These are phyloP conservation scores for Diarsia rubi DNA, from an alignment of 2,888 invertebrate genomes.

Conservation along the genomic window DNA sequence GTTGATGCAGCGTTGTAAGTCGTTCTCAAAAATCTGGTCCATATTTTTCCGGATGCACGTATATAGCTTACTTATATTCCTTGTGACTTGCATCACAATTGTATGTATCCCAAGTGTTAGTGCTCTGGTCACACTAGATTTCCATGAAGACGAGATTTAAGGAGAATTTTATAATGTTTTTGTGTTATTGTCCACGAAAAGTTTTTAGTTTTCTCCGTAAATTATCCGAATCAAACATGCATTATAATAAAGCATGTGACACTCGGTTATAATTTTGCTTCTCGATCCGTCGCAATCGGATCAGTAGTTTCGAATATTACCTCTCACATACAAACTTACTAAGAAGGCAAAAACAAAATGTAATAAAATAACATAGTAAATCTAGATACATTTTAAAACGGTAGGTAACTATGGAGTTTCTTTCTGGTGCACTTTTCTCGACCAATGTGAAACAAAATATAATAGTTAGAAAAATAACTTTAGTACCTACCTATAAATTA, in stretches of 20 bases:
- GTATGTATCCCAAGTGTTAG: conserved; percentile 5
- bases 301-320: not conserved
- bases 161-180: not conserved
- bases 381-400: too few relatives aligned
- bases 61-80: conserved; percentile 10
- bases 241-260: not conserved
- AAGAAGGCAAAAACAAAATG: too few relatives aligned
- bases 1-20: conserved; percentile 11
- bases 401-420: too few relatives aligned
- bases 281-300: too few relatives aligned
- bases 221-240: too few relatives aligned
- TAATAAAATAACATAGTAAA: too few relatives aligned
- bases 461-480: too few relatives aligned
- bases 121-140: conserved; percentile 24
- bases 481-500: too few relatives aligned
- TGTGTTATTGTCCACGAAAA: not conserved
- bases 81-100: conserved; percentile 21
- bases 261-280: not conserved
- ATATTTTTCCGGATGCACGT: not conserved
- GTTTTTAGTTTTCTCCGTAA: not conserved
- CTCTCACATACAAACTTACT: not conserved
- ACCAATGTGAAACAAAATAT: too few relatives aligned
- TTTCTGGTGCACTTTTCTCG: too few relatives aligned
- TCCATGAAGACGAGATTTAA: not conserved
- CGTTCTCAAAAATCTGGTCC: conserved; percentile 16